Base-by-base conservation (phyloP, 2,113 vertebrate genomes). In the Nyctibius bracteatus region DNA sequence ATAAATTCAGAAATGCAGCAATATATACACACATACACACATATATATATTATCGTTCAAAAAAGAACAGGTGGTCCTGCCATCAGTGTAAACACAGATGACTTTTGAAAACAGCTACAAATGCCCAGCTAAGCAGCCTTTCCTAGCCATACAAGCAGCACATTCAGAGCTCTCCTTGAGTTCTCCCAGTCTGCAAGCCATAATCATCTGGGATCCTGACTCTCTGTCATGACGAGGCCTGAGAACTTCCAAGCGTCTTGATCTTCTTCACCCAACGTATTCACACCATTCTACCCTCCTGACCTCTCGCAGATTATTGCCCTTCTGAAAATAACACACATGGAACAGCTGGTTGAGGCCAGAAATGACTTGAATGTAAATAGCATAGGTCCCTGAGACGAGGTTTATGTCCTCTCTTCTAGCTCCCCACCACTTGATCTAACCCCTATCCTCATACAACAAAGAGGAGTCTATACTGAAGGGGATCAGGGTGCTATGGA, bases 271-370 rank as follows among this genome's bases (percentile, higher is more conserved):
- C 90, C 79, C 87, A 0, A 90, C 21, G 33, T 96, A 98, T 95
- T 97, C 77, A 87, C 97, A 93, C 88, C 93, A 95, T 97, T 95
- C 93, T 83, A 92, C 94, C 90, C 96, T 75, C 65, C 87, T 95
- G 94, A 97, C 96, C 97, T 94, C 92, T 83, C 3, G 1, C 3
- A 65, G 97, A 98, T 98, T 98, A 97, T 27, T 93, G 91, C 84
- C 90, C 90, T 96, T 97, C 97, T 97, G 97, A 98, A 98, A 98
- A 98, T 98, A 98, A 98, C 84, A 68, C 65, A 18, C 57, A 81
- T 17, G 21, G 96, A 97, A 97, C 98, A 98, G 97, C 96, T 98
- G 98, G 65, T 96, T 68, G 51, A n/a, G 52, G 78, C 93, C 94
- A 96, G 90, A 96, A 97, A 97, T 73, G 92, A 88, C 86, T 86